Evolutionary conservation across 23 tunicate species (phyloP).

Genomic region (Ciona savignyi): DNA sequence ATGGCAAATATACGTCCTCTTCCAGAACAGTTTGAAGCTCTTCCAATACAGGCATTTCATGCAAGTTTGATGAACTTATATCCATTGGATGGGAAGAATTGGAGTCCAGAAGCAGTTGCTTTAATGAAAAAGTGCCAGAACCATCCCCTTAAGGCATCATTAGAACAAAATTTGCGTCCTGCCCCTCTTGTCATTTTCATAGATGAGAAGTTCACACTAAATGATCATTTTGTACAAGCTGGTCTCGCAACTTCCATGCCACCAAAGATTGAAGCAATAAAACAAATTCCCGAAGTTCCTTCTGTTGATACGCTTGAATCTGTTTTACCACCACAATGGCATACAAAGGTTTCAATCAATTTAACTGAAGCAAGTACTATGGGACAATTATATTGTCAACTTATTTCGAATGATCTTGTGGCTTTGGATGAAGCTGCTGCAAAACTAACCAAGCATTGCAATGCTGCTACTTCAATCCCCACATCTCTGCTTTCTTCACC

Average conservation of each 20-base stretch:
- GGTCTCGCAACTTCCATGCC: neutral
- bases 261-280: neutral
- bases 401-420: slow-evolving; percentile 7
- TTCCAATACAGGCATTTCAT: slow-evolving; percentile 15
- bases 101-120: slow-evolving; percentile 12
- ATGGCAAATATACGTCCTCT: slow-evolving; percentile 3
- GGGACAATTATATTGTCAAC: slow-evolving; percentile 23
- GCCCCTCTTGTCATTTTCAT: neutral
- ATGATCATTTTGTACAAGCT: neutral
- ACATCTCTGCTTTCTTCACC: neutral
- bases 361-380: neutral
- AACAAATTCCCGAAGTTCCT: neutral
- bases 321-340: neutral
- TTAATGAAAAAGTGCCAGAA: slow-evolving; percentile 7
- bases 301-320: neutral
- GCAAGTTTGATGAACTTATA: slow-evolving; percentile 13
- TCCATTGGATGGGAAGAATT: slow-evolving; percentile 6
- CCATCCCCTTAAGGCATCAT: neutral
- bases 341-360: neutral
- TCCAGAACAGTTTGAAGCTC: slow-evolving; percentile 3
- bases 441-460: slow-evolving; percentile 10
- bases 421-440: neutral
- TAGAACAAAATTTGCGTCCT: neutral
- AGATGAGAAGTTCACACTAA: neutral
- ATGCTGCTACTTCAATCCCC: neutral